Evolutionary conservation across 2,113 vertebrate genomes (phyloP).

Genomic region (zebrafish (Danio rerio)): GRCz12tu NC_133177.1:27356501-27357000

Average conservation of each 20-base stretch:
- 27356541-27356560: too few relatives aligned
- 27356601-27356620: too few relatives aligned
- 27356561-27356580: too few relatives aligned
- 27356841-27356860: background rate
- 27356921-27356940: background rate
- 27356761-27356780: background rate
- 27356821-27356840: background rate
- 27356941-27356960: background rate
- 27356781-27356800: background rate
- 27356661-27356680: too few relatives aligned
- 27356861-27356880: background rate
- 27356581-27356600: too few relatives aligned
- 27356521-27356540: too few relatives aligned
- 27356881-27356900: background rate
- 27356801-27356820: constrained; percentile 1
- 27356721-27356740: background rate
- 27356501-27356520: too few relatives aligned
- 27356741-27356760: background rate
- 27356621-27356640: too few relatives aligned
- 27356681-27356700: too few relatives aligned
- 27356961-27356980: background rate
- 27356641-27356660: too few relatives aligned
- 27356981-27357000: background rate
- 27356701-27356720: background rate
- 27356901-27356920: background rate